Evolutionary conservation across 2,797 vertebrate genomes (phyloP), one percentile per base, ranked within the genome.

Genomic region (Enteromius radiatus): DNA sequence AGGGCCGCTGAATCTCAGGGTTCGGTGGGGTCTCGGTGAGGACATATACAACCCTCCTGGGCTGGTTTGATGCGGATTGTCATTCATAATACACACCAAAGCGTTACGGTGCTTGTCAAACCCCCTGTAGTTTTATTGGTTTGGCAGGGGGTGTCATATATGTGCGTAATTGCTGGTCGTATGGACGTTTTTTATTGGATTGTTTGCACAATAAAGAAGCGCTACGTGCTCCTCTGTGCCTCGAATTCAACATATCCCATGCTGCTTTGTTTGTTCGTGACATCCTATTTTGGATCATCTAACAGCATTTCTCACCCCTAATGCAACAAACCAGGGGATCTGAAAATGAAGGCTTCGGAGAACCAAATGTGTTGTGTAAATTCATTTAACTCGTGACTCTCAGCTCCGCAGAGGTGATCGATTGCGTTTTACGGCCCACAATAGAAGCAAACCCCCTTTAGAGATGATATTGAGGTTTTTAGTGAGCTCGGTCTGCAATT

Each of bases 161-260:
- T 93, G 81, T 73, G 91, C 92, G 92, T 95, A 96, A 96, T 95
- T 95, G 94, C 93, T 90, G 93, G 91, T 89, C 92, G 89, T 92
- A 89, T 91, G 85, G 90, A 89, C 90, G 90, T 89, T 93, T 92
- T 36, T 95, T 80, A 93, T 94, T 91, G 93, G 87, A 95, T 92
- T 91, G 88, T 95, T 95, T 96, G 91, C 91, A 88, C 88, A 81
- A 84, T 90, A 89, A 93, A 87, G 79, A 89, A 92, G 89, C 41
- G 86, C 82, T 68, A 82, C 64, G 84, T 88, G 87, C 88, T 80
- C 69, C 38, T 31, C 28, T 81, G 80, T 86, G 76, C 84, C 56
- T 54, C 83, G 79, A 85, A 80, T 81, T 80, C 64, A n/a, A 6
- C 78, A 54, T 64, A 75, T 70, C 83, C 82, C 54, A 68, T 67